These are phyloP conservation scores for Neogobius melanostomus DNA, from an alignment of 2,113 vertebrate genomes.

Conservation along the genomic window DNA sequence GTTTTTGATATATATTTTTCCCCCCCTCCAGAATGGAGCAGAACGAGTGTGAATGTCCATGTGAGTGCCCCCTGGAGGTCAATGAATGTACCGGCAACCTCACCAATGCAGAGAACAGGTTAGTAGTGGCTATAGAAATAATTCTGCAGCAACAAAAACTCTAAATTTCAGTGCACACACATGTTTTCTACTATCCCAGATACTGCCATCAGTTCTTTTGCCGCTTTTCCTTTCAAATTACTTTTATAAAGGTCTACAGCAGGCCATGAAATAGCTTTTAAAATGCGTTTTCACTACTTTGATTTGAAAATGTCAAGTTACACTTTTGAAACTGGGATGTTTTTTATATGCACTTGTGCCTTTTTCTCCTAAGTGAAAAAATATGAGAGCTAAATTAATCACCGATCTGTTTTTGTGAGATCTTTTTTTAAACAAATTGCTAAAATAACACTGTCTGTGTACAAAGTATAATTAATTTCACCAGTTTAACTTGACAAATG, in stretches of 20 bases:
- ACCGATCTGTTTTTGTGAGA: no score
- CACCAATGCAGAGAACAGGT: slow-evolving; percentile 95
- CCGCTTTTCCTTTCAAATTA: not conserved
- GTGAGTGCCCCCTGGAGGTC: slow-evolving; percentile 98
- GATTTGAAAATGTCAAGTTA: not conserved
- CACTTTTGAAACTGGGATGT: no score
- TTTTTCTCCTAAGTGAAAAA: no score
- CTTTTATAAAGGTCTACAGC: not conserved
- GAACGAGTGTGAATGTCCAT: slow-evolving; percentile 97
- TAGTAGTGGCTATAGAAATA: slow-evolving; percentile 21
- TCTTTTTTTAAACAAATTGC: no score
- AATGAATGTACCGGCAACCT: slow-evolving; percentile 98
- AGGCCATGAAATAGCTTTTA: not conserved
- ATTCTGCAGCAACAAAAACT: no score
- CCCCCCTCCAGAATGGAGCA: slow-evolving; percentile 89
- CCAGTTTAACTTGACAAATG: no score
- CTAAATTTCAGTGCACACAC: no score
- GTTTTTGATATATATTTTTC: not conserved
- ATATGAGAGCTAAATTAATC: no score
- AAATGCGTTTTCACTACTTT: not conserved
- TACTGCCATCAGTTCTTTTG: not conserved
- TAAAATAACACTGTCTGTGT: no score
- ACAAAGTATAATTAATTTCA: no score
- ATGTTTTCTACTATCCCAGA: not conserved
- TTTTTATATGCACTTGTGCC: no score